Conservation (phyloP, 2,888 invertebrate genomes). For the Creontiades dilutus region DNA sequence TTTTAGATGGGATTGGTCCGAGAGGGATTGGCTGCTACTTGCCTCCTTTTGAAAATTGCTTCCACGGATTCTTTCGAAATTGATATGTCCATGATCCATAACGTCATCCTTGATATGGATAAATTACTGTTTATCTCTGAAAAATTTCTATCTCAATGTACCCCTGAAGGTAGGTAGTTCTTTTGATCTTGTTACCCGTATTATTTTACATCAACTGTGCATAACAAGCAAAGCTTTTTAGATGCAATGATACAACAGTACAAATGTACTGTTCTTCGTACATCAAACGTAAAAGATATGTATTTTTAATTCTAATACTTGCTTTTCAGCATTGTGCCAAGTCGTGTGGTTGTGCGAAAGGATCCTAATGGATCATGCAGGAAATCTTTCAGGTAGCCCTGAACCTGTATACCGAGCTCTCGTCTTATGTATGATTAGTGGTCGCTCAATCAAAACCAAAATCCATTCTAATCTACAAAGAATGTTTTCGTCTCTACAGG, state of each 20-base stretch:
- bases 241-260: too few relatives aligned
- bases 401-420: conserved; percentile 86
- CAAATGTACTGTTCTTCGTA: too few relatives aligned
- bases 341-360: conserved; percentile 87
- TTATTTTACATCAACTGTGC: too few relatives aligned
- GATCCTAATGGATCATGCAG: conserved; percentile 85
- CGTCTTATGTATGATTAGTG: conserved; percentile 84
- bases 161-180: conserved; percentile 82
- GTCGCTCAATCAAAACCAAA: conserved; percentile 82
- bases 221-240: too few relatives aligned
- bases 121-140: conserved; percentile 91
- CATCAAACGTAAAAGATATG: too few relatives aligned
- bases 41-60: conserved; percentile 84
- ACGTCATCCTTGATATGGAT: conserved; percentile 85
- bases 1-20: conserved; percentile 83
- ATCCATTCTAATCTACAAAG: conserved; percentile 81
- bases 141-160: conserved; percentile 86
- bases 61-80: conserved; percentile 80
- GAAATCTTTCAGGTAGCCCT: conserved; percentile 83
- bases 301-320: too few relatives aligned
- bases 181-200: too few relatives aligned
- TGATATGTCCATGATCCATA: conserved; percentile 84
- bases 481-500: conserved; percentile 82
- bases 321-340: conserved; percentile 82
- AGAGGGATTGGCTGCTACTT: conserved; percentile 86